phyloP scores from a whole-genome alignment of 2,888 invertebrate genomes.

The Pristionchus fissidentatus region DNA sequence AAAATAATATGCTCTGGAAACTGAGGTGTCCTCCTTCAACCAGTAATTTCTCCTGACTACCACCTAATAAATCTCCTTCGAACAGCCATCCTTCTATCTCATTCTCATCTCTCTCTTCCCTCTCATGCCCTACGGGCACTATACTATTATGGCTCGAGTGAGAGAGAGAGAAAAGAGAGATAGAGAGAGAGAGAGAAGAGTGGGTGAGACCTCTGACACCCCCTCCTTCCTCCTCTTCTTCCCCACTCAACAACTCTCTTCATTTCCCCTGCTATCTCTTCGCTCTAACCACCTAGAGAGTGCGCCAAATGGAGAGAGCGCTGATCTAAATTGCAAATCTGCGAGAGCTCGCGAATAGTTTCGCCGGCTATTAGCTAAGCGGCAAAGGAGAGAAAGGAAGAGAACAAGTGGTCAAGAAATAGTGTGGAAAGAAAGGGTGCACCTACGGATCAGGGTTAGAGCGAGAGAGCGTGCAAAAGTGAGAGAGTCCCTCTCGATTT shows the following conservation, averaged over 20 bases:
- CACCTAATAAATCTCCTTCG: too few relatives aligned
- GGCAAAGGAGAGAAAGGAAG: background rate
- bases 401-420: slow-evolving; percentile 33
- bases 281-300: background rate
- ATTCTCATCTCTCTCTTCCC: background rate
- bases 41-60: too few relatives aligned
- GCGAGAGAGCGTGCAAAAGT: too few relatives aligned
- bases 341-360: background rate
- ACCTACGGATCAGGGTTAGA: too few relatives aligned
- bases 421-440: too few relatives aligned
- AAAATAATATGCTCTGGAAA: too few relatives aligned
- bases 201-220: slow-evolving; percentile 29
- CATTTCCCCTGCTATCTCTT: background rate
- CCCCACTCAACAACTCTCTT: slow-evolving; percentile 25
- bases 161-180: background rate
- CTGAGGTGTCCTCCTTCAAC: too few relatives aligned
- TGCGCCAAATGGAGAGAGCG: background rate
- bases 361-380: slow-evolving; percentile 16
- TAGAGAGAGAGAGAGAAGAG: too few relatives aligned
- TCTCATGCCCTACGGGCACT: background rate
- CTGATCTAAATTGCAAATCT: slow-evolving; percentile 48
- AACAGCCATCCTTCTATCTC: too few relatives aligned
- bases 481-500: too few relatives aligned
- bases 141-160: background rate
- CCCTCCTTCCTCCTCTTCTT: background rate